Evolutionary conservation across 2,113 vertebrate species (phyloP).

Genomic region (Pycnonotus jocosus): DNA sequence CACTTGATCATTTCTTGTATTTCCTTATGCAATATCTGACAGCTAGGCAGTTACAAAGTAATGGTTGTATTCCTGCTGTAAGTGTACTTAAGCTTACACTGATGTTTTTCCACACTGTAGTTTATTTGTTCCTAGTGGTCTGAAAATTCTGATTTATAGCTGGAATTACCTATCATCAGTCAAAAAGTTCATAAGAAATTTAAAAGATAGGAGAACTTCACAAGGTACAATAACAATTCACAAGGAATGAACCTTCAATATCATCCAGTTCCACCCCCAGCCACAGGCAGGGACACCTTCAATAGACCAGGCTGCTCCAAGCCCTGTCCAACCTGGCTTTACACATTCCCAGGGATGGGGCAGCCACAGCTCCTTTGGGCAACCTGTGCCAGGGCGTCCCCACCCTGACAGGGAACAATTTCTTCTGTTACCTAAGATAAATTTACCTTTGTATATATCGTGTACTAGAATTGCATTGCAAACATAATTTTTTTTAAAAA

Average conservation of each 20-base stretch:
- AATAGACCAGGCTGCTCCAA: neutral
- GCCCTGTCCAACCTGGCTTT: neutral
- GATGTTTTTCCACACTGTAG: neutral
- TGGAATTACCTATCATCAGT: neutral
- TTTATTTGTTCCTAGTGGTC: neutral
- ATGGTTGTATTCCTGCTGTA: rapidly evolving
- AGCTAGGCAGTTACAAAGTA: neutral
- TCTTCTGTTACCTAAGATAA: neutral
- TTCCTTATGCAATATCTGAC: neutral
- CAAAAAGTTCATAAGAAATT: neutral
- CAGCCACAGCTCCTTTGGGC: neutral
- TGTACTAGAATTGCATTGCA: neutral
- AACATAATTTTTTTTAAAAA: rapidly evolving
- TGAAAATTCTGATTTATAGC: neutral
- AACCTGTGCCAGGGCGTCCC: neutral
- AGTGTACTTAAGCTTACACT: neutral
- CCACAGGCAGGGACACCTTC: neutral
- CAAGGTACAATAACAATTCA: neutral
- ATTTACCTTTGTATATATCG: neutral
- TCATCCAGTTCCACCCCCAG: neutral
- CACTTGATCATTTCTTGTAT: rapidly evolving
- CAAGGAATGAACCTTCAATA: neutral
- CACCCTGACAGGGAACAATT: no score
- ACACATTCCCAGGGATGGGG: neutral
- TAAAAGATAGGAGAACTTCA: neutral